Conservation (phyloP, 2,888 invertebrate species). For the Archips xylosteana region DNA sequence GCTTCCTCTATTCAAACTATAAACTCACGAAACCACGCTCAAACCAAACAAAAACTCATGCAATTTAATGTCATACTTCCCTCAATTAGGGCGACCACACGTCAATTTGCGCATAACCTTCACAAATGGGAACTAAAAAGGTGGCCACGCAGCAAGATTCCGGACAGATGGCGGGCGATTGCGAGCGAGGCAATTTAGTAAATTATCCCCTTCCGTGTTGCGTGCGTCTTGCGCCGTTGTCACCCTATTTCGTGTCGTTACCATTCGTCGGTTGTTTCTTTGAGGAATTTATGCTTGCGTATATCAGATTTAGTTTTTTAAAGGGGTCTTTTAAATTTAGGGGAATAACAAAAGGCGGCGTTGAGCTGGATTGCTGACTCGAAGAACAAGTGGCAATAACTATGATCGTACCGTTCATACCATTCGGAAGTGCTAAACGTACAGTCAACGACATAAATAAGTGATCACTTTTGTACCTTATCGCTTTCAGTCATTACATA, state of each 20-base stretch:
- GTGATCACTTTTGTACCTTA: no score
- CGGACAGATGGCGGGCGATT: constrained; percentile 43
- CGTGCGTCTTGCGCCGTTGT: constrained; percentile 50
- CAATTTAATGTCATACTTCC: constrained; percentile 40
- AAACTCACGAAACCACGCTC: not conserved
- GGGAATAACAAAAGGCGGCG: not conserved
- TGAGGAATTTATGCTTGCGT: constrained; percentile 13
- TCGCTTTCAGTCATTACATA: no score
- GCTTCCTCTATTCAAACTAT: not conserved
- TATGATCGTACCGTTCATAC: no score
- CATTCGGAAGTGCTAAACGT: no score
- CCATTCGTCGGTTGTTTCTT: constrained; percentile 20
- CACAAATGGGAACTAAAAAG: constrained; percentile 20
- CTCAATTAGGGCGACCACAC: constrained; percentile 41
- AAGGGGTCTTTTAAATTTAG: not conserved
- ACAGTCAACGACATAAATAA: no score
- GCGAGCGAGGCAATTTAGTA: constrained; percentile 53
- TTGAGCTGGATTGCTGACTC: no score
- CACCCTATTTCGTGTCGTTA: constrained; percentile 46
- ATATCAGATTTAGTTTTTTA: constrained; percentile 1
- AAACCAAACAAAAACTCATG: constrained; percentile 19
- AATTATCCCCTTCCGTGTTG: constrained; percentile 54
- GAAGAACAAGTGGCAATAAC: not conserved
- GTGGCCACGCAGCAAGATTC: constrained; percentile 24
- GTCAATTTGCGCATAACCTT: constrained; percentile 40